phyloP scores from a whole-genome alignment of 1,140 invertebrate species.

The Nasonia vitripennis region DNA sequence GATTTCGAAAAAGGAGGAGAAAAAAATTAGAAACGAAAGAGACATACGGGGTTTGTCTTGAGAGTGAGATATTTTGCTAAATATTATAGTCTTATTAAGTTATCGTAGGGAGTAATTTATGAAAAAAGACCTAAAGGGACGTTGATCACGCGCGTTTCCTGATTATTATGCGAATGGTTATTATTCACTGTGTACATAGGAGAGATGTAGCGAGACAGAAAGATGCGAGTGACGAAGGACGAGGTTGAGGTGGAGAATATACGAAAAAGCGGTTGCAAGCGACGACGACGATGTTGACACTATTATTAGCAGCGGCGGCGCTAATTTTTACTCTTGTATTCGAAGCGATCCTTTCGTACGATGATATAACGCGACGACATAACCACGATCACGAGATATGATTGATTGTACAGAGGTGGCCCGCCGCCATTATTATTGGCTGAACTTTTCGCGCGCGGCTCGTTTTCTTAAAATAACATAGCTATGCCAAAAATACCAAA shows the following conservation, averaged over 20 bases:
- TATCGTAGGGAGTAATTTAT: constrained; percentile 20
- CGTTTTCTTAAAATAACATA: constrained; percentile 39
- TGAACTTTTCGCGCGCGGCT: constrained; percentile 34
- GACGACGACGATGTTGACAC: constrained; percentile 34
- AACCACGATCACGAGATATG: neutral
- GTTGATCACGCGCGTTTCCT: constrained; percentile 18
- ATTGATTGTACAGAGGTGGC: neutral
- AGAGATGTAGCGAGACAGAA: neutral
- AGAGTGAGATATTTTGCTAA: constrained; percentile 48
- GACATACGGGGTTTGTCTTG: constrained; percentile 43
- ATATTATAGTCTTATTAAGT: constrained; percentile 42
- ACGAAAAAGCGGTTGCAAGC: constrained; percentile 28
- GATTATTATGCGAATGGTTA: neutral
- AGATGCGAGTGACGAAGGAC: neutral
- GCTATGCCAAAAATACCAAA: constrained; percentile 15
- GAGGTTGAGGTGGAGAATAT: neutral
- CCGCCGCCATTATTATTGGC: constrained; percentile 16
- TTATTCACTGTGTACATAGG: neutral
- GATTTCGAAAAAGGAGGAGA: neutral
- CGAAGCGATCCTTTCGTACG: constrained; percentile 26
- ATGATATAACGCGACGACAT: constrained; percentile 3
- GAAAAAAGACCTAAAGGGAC: neutral
- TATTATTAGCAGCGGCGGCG: constrained; percentile 13
- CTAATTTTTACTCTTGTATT: constrained; percentile 46
- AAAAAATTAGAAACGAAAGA: constrained; percentile 17